A percentile compares a stretch with the other conserved stretches of the same genome.
These are phyloP conservation scores for Erebia aethiops DNA, from an alignment of 2,888 invertebrate species.

Conservation along the genomic window DNA sequence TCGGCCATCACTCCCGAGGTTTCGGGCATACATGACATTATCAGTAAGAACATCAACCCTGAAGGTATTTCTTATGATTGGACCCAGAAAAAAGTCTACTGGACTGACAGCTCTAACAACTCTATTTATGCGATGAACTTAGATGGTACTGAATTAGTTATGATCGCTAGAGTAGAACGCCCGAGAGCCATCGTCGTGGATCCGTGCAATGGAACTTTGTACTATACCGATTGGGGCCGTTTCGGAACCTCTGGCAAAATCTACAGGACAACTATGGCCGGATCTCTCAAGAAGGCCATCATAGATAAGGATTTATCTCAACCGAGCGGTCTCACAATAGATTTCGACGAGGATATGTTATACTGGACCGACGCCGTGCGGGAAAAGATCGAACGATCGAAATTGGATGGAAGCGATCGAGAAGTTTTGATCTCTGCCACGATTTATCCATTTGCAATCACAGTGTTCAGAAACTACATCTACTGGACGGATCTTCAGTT, in stretches of 20 bases:
- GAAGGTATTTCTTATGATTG: conserved; percentile 98
- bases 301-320: conserved; percentile 95
- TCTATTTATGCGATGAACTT: conserved; percentile 97
- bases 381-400: conserved; percentile 96
- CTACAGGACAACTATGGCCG: conserved; percentile 97
- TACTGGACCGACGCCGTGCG: conserved; percentile 99
- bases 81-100: conserved; percentile 98
- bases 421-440: conserved; percentile 94
- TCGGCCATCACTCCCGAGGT: conserved; percentile 87
- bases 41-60: conserved; percentile 92
- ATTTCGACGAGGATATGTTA: conserved; percentile 95
- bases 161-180: conserved; percentile 96
- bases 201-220: conserved; percentile 97
- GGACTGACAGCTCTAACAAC: conserved; percentile 97
- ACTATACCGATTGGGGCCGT: conserved; percentile 98
- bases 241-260: conserved; percentile 97
- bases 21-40: conserved; percentile 85
- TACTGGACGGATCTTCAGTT: conserved; percentile 98
- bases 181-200: conserved; percentile 97
- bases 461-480: conserved; percentile 94
- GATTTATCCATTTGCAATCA: conserved; percentile 97
- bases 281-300: conserved; percentile 93
- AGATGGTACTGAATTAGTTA: conserved; percentile 92
- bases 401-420: conserved; percentile 92
- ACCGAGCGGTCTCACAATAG: conserved; percentile 97